Conservation (phyloP, 2,113 vertebrate genomes). For the Corythornis madagascariensis region DNA sequence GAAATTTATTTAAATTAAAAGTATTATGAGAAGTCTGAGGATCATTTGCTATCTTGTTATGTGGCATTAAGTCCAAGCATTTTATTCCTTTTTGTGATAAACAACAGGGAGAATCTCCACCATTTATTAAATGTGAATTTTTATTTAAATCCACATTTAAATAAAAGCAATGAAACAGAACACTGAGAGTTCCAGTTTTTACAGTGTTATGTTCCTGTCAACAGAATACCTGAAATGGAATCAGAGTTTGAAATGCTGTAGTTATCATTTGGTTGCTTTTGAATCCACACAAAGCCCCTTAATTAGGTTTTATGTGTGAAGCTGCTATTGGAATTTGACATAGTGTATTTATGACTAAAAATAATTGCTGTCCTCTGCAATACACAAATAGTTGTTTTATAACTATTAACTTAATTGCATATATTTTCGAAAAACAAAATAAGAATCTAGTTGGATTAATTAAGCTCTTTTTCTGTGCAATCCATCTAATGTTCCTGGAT, state of each 20-base stretch:
- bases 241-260: background rate
- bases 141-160: background rate
- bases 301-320: background rate
- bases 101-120: too few relatives aligned
- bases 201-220: background rate
- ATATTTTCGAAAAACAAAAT: conserved; percentile 12
- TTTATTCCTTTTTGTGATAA: background rate
- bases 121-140: too few relatives aligned
- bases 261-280: background rate
- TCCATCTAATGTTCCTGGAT: background rate
- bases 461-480: background rate
- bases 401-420: conserved; percentile 29
- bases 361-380: conserved; percentile 2
- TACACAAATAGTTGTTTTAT: conserved; percentile 27
- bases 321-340: conserved; percentile 6
- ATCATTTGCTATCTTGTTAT: background rate
- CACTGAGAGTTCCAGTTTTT: background rate
- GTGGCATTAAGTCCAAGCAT: background rate
- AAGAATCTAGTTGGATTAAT: conserved; percentile 23
- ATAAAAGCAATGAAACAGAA: background rate
- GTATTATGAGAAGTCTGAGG: background rate
- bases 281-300: background rate
- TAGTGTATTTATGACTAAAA: background rate
- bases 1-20: background rate
- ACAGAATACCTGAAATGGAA: background rate